Conservation (phyloP, 2,113 vertebrate genomes). For the Pomatorhinus ruficollis region DNA sequence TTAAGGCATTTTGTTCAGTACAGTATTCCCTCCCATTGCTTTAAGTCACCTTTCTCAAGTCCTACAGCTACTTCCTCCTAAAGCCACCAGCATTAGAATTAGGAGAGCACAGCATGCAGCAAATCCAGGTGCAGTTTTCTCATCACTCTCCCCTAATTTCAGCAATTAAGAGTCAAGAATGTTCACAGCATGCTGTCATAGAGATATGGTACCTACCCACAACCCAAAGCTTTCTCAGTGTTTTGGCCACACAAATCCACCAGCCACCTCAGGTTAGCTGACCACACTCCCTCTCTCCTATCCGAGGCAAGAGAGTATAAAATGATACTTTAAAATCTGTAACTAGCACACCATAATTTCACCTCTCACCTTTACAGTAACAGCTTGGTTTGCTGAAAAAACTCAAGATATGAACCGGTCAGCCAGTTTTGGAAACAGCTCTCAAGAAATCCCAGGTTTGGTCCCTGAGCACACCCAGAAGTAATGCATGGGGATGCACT, state of each 20-base stretch:
- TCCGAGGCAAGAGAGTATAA: not conserved
- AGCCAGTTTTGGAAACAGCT: not conserved
- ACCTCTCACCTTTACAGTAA: not conserved
- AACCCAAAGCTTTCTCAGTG: not conserved
- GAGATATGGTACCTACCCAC: not conserved
- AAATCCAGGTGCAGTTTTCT: not conserved
- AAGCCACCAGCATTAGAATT: not conserved
- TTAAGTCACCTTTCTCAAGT: not conserved
- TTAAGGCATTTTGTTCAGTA: not conserved
- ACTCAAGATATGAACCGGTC: not conserved
- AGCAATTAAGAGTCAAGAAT: not conserved
- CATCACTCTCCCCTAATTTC: not conserved
- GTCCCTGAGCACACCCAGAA: not conserved
- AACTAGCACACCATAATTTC: not conserved
- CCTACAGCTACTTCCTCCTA: not conserved
- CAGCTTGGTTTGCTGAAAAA: not conserved
- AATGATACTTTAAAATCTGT: not conserved
- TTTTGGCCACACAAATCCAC: not conserved
- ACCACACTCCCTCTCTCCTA: not conserved
- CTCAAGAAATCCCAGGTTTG: not conserved
- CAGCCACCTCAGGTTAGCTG: not conserved
- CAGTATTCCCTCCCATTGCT: not conserved
- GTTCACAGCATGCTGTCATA: fast-evolving
- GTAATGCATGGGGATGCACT: not conserved
- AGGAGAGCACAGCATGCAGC: not conserved